These are phyloP conservation scores for Dendroctonus valens DNA, from an alignment of 1,140 invertebrate species.

Conservation along the genomic window DNA sequence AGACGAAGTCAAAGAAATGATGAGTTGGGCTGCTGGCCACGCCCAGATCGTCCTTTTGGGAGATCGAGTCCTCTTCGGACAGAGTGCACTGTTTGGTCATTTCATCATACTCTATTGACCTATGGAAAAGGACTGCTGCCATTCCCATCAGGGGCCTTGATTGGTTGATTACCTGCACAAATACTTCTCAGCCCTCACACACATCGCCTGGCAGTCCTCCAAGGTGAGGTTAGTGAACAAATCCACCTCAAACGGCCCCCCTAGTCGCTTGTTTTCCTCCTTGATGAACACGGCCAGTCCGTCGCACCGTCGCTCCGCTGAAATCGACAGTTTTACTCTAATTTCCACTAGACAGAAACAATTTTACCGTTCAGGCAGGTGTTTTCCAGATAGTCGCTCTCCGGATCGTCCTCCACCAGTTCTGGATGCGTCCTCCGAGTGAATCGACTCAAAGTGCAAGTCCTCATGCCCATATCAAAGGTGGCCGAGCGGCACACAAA, in stretches of 20 bases:
- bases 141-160: too few species aligned
- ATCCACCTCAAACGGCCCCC: slow-evolving; percentile 83
- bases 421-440: slow-evolving; percentile 82
- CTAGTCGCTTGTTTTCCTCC: slow-evolving; percentile 83
- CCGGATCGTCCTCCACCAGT: slow-evolving; percentile 77
- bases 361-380: slow-evolving; percentile 80
- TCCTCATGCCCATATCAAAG: slow-evolving; percentile 72
- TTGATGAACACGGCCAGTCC: slow-evolving; percentile 83
- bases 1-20: slow-evolving; percentile 82
- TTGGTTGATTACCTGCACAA: slow-evolving; percentile 63
- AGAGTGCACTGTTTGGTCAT: slow-evolving; percentile 80
- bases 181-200: slow-evolving; percentile 59
- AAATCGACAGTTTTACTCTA: slow-evolving; percentile 6
- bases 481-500: slow-evolving; percentile 85
- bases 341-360: not conserved
- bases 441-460: slow-evolving; percentile 76
- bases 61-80: slow-evolving; percentile 85
- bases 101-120: slow-evolving; percentile 87
- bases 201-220: slow-evolving; percentile 69
- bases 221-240: slow-evolving; percentile 80
- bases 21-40: slow-evolving; percentile 76
- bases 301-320: slow-evolving; percentile 81
- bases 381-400: slow-evolving; percentile 88
- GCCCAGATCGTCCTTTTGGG: slow-evolving; percentile 79
- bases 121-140: slow-evolving; percentile 37